phyloP scores from a whole-genome alignment of 2,888 invertebrate species.

The Tenthredo scrophulariae region DNA sequence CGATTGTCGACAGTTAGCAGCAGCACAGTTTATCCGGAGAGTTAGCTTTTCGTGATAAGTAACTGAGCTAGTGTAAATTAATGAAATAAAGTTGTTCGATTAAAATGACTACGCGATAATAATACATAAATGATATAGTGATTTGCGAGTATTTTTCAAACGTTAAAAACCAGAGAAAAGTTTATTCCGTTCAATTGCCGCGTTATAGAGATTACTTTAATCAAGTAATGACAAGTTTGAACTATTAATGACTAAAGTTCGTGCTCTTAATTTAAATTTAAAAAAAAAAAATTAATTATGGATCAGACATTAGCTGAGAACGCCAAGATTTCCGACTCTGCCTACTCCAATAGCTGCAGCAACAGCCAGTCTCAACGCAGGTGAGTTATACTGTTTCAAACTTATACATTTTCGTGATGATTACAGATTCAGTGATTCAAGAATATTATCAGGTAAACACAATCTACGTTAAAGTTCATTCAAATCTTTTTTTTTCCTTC shows the following conservation, averaged over 20 bases:
- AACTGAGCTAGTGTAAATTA: not conserved
- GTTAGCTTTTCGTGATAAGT: conserved; percentile 2
- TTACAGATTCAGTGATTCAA: not conserved
- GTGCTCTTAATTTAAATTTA: not conserved
- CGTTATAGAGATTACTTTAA: not conserved
- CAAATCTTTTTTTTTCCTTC: not conserved
- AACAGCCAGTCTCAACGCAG: conserved; percentile 91
- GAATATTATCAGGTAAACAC: not conserved
- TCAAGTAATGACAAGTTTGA: conserved; percentile 13
- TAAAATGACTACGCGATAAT: conserved; percentile 31
- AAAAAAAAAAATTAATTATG: conserved; percentile 68
- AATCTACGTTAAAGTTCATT: not conserved
- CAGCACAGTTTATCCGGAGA: conserved; percentile 13
- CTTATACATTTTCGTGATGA: not conserved
- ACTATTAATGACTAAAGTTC: conserved; percentile 11
- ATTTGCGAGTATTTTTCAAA: conserved; percentile 13
- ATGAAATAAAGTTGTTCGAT: not conserved
- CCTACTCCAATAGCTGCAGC: conserved; percentile 90
- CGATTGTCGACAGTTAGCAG: conserved; percentile 4
- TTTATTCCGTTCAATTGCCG: not conserved
- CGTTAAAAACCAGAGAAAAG: not conserved
- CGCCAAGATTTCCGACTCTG: conserved; percentile 88
- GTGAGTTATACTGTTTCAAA: conserved; percentile 77
- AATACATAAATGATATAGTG: not conserved
- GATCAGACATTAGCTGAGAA: conserved; percentile 81